Percentiles rank a stretch among this genome's conserved stretches.
Conservation (phyloP, 1,140 invertebrate genomes). For the Papilio xuthus region DNA sequence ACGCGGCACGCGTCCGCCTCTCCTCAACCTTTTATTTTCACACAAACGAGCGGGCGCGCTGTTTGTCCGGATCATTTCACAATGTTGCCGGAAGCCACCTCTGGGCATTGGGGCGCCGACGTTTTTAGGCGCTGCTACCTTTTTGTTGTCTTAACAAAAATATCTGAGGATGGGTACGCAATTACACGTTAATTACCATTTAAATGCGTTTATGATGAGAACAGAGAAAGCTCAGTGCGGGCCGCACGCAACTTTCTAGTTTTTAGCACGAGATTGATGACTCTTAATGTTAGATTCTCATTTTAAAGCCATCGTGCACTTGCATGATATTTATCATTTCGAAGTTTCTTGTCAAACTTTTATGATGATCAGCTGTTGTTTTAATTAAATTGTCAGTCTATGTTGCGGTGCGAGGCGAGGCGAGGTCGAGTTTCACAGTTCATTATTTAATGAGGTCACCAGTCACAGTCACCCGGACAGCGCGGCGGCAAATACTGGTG, state of each 20-base stretch:
- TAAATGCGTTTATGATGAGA: conserved; percentile 12
- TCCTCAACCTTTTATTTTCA: not conserved
- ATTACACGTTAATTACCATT: not conserved
- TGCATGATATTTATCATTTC: not conserved
- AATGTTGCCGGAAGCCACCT: not conserved
- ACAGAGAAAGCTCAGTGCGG: not conserved
- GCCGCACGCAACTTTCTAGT: not conserved
- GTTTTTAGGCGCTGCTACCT: not conserved
- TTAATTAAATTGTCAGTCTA: not conserved
- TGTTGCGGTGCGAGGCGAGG: not conserved
- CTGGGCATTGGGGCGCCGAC: not conserved
- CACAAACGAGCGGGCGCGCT: not conserved
- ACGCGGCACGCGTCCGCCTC: not conserved
- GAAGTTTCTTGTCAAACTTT: not conserved
- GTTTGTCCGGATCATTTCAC: not conserved
- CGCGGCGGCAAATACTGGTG: not conserved
- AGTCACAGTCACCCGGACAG: not conserved
- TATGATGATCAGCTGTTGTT: not conserved
- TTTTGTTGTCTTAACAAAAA: not conserved
- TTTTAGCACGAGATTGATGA: not conserved
- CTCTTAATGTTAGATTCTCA: not conserved
- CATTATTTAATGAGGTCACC: conserved; percentile 16
- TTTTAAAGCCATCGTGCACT: not conserved
- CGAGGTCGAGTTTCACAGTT: conserved; percentile 10
- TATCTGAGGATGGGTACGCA: not conserved